Evolutionary conservation across 1,140 invertebrate genomes (phyloP).

Genomic region (Calephelis nemesis): DNA sequence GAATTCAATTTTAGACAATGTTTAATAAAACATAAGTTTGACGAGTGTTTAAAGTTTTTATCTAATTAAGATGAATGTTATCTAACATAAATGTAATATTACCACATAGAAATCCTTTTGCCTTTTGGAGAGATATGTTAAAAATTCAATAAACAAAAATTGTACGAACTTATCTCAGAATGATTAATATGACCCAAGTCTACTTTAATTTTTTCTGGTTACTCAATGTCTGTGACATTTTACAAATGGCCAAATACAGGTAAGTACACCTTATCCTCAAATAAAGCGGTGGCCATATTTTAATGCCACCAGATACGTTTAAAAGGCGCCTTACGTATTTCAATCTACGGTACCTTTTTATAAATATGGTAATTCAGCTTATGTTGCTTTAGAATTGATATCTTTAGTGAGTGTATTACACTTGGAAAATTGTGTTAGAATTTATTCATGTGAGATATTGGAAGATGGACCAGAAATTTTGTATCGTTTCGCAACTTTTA

Average conservation of each 20-base stretch:
- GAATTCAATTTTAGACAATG: no score
- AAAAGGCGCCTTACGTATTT: constrained; percentile 12
- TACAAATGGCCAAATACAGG: constrained; percentile 13
- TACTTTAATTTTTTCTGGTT: constrained; percentile 9
- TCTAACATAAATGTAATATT: no score
- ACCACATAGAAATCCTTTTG: not conserved
- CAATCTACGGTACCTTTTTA: constrained; percentile 4
- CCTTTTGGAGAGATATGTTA: not conserved
- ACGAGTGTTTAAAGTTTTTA: no score
- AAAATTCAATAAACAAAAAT: no score
- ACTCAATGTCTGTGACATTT: constrained; percentile 8
- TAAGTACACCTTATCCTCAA: constrained; percentile 13
- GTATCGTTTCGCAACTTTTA: not conserved
- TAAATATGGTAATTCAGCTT: constrained; percentile 12
- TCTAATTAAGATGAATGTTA: no score
- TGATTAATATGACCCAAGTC: constrained; percentile 3
- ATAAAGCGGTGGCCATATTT: constrained; percentile 5
- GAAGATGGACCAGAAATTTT: not conserved
- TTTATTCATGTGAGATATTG: not conserved
- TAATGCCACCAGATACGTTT: constrained; percentile 8
- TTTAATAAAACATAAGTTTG: no score
- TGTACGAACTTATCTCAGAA: not conserved
- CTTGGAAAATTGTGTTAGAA: not conserved
- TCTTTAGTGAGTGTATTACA: not conserved
- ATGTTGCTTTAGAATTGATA: constrained; percentile 2